Base-by-base conservation (phyloP, 35 echinoderm and acorn worm genomes). In the Eucidaris tribuloides region DNA sequence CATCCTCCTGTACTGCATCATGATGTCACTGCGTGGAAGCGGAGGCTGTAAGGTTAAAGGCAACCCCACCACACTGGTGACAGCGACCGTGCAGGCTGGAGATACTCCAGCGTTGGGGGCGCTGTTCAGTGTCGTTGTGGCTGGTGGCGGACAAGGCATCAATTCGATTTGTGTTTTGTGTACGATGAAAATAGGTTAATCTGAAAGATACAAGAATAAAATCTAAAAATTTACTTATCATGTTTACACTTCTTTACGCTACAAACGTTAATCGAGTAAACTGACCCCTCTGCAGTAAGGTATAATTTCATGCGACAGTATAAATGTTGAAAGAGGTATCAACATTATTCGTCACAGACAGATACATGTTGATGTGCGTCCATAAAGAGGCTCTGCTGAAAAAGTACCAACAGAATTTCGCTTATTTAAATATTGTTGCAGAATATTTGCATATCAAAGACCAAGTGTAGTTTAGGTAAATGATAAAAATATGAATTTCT, bases 121-220 rank as follows among this genome's bases (percentile, higher is more conserved):
- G 68, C 68, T 74, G 68, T 40, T 74, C 18, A 74, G 4, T 11
- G 68, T 74, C 35, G 68, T 74, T 33, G 68, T 74, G 68, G 68
- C 68, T 27, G 68, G 68, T 44, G 68, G 68, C 41, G 68, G 68
- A 44, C 68, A 74, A 74, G 68, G 68, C 68, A 74, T 74, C 68
- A 74, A 74, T 74, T 20, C 38, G n/a, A 7, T 13, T 33, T 74
- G 68, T 36, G 36, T 44, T 41, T 44, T 19, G 18, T 40, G 68
- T 44, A 74, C 22, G 44, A 74, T 52, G n/a, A n/a, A 74, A 74
- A 74, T 44, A 44, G 20, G 40, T 36, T 7, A 36, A 74, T 74
- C 68, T 74, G 40, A 74, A 35, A 36, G 23, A 44, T 33, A 38
- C 7, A 43, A 44, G 37, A 42, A 7, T 1, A 44, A 74, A 40